These are phyloP conservation scores for Pituophis catenifer DNA, from an alignment of 2,113 vertebrate species.

Conservation along the genomic window DNA sequence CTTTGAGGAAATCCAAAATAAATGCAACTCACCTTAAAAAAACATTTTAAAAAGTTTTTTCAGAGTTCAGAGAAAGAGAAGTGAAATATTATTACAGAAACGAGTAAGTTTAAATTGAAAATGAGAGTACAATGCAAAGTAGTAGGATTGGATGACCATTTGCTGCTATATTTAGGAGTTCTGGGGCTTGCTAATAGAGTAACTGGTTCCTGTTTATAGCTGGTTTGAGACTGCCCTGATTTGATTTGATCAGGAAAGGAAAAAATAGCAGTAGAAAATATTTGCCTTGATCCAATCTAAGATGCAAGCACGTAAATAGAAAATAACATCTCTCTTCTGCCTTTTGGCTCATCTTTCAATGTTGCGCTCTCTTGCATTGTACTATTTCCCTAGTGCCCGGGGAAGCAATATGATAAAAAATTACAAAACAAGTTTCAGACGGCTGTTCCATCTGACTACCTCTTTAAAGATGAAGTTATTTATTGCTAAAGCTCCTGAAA, in stretches of 20 bases:
- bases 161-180: not conserved
- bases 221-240: not conserved
- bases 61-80: not conserved
- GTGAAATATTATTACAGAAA: not conserved
- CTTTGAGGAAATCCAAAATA: not conserved
- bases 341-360: conserved; percentile 25
- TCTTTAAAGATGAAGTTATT: conserved; percentile 52
- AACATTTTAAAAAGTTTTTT: not conserved
- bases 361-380: conserved; percentile 22
- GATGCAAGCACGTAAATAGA: conserved; percentile 2
- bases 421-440: conserved; percentile 44
- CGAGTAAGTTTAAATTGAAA: not conserved
- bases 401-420: conserved; percentile 55
- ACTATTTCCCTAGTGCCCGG: conserved; percentile 39
- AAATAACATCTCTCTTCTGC: conserved; percentile 31
- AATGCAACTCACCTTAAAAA: not conserved
- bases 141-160: not conserved
- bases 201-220: not conserved
- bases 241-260: not conserved
- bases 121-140: not conserved
- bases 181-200: not conserved
- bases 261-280: not conserved
- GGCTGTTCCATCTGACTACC: conserved; percentile 26
- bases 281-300: not conserved
- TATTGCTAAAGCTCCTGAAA: conserved; percentile 51